phyloP scores from a whole-genome alignment of 2,888 invertebrate genomes.

The Melanostoma mellinum region DNA sequence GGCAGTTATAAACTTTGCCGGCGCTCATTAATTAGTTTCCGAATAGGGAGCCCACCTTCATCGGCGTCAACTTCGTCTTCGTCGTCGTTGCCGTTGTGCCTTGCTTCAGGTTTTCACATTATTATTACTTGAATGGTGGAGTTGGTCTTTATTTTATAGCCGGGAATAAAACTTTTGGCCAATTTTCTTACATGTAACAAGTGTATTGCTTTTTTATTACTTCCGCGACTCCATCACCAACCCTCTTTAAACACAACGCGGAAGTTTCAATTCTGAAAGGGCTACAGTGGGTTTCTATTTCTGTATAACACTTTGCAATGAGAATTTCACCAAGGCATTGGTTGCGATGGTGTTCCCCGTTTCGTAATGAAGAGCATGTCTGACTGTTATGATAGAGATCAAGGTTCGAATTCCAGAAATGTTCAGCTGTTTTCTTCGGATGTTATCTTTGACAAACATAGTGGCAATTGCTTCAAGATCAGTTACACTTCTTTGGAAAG shows the following conservation, averaged over 20 bases:
- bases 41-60: constrained; percentile 10
- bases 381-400: no score
- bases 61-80: background rate
- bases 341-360: no score
- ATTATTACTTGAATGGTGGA: constrained; percentile 23
- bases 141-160: constrained; percentile 55
- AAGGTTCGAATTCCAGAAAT: no score
- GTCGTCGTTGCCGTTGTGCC: background rate
- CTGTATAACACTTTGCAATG: background rate
- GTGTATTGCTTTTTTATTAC: constrained; percentile 30
- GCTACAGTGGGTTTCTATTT: background rate
- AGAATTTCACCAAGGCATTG: no score
- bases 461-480: no score
- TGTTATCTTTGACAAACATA: no score
- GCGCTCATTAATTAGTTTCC: constrained; percentile 60
- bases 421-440: no score
- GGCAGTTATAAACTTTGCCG: constrained; percentile 51
- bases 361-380: no score
- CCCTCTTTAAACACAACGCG: constrained; percentile 1
- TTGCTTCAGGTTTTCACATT: constrained; percentile 10
- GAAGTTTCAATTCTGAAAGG: constrained; percentile 17
- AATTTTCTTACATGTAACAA: constrained; percentile 42
- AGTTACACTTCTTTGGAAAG: no score
- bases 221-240: constrained; percentile 21
- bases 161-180: constrained; percentile 20